phyloP scores from a whole-genome alignment of 2,113 vertebrate species.

The Clarias batrachus region DNA sequence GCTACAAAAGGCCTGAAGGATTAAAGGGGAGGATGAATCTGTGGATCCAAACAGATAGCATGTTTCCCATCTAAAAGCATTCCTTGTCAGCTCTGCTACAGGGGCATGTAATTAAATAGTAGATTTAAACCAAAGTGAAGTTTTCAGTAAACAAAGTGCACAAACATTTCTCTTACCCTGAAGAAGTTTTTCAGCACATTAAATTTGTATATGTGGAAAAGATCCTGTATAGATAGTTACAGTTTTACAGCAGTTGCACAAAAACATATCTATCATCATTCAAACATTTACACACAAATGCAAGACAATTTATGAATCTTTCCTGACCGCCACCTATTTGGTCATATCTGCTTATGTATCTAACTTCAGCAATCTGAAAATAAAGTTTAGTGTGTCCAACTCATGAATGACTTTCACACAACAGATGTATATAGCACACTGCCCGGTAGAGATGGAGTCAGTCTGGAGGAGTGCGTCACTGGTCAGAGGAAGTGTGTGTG shows the following conservation, averaged over 20 bases:
- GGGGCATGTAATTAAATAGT: conserved; percentile 11
- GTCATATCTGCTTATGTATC: background rate
- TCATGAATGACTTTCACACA: background rate
- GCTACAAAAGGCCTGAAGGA: conserved; percentile 23
- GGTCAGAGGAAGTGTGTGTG: conserved; percentile 51
- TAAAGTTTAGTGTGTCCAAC: background rate
- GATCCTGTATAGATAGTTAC: conserved; percentile 38
- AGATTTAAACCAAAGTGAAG: background rate
- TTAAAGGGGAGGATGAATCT: conserved; percentile 2
- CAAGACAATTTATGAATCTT: conserved; percentile 19
- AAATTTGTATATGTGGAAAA: background rate
- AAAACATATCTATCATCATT: conserved; percentile 5
- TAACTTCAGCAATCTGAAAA: conserved; percentile 6
- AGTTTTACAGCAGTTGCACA: conserved; percentile 45
- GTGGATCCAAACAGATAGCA: background rate
- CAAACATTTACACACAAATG: conserved; percentile 15
- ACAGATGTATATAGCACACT: conserved; percentile 4
- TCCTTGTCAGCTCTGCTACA: background rate
- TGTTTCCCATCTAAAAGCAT: background rate
- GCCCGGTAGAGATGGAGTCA: conserved; percentile 27
- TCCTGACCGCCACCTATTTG: background rate
- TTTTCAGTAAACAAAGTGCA: conserved; percentile 29
- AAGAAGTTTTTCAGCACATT: background rate
- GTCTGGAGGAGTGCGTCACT: conserved; percentile 40
- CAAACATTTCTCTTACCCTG: background rate